Evolutionary conservation across 2,113 vertebrate species (phyloP), one percentile per base, ranked within the genome.

Genomic region (Vidua chalybeata): DNA sequence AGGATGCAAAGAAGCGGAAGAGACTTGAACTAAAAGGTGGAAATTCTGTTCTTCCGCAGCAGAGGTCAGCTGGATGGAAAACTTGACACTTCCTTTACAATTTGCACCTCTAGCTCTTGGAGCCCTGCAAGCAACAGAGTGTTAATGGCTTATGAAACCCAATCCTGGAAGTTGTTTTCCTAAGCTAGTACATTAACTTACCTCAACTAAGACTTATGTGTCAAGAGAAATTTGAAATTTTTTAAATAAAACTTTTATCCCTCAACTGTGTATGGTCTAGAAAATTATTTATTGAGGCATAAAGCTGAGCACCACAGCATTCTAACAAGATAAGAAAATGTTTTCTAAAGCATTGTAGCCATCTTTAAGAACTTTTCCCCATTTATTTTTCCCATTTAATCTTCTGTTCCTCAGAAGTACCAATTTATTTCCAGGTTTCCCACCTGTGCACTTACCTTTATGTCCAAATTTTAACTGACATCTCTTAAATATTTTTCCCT

Each of bases 171-270:
- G 79, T 66, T 89, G 54, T 91, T 88, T 88, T 96, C 78, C 75
- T 88, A 93, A 96, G 93, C 94, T 94, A 84, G 83, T 59, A 86
- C 64, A 28, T 59, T 87, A 86, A 95, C 73, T 96, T 97, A 97
- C 96, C 96, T 96, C 96, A 96, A 74, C 55, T 28, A 35, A 81
- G 85, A 93, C 37, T 56, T 90, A 35, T 0, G 28, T 93, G 81
- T 96, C 89, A 94, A 95, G 89, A 87, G 84, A 94, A 82, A 79
- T 89, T 55, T 87, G 78, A 64, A 9, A 68, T 93, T 94, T 96
- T 90, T 84, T 4, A 75, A 97, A 95, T 95, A 97, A 97, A 96
- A 92, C 66, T 64, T 96, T 89, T 84, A 90, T 93, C 64, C 86
- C 58, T 93, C 26, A 87, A 12, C 37, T 17, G 14, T 46, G 39